Evolutionary conservation across 2,113 vertebrate genomes (phyloP).

Genomic region (Serinus canaria): DNA sequence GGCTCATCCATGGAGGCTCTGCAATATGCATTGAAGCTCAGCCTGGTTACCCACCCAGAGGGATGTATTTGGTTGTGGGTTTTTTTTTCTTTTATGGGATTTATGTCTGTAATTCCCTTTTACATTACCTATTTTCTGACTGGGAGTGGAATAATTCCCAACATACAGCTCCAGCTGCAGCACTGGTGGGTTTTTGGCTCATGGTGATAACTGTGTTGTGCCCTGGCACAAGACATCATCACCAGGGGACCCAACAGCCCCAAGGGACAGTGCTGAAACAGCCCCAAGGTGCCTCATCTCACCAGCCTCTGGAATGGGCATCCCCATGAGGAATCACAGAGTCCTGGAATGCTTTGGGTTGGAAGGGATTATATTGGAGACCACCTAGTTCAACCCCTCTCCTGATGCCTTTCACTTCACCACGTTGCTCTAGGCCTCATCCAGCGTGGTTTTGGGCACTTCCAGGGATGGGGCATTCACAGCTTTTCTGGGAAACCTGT

Average conservation of each 20-base stretch:
- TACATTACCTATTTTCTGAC: neutral
- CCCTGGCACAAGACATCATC: neutral
- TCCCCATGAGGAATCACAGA: neutral
- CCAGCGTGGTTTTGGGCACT: accelerated
- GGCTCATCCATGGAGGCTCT: neutral
- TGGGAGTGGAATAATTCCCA: neutral
- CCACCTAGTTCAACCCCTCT: neutral
- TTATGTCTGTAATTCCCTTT: neutral
- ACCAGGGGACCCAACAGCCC: accelerated
- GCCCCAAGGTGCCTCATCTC: neutral
- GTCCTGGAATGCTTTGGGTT: neutral
- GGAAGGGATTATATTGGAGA: neutral
- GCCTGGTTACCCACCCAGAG: neutral
- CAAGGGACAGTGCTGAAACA: neutral
- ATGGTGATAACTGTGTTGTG: accelerated
- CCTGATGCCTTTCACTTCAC: neutral
- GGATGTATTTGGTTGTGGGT: neutral
- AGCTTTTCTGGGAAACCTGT: neutral
- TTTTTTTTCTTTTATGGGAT: neutral
- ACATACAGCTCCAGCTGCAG: neutral
- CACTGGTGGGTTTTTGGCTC: neutral
- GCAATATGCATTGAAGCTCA: accelerated
- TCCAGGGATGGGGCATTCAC: neutral
- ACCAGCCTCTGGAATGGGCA: neutral
- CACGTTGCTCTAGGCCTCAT: neutral